Evolutionary conservation across 2,113 vertebrate genomes (phyloP).

Genomic region (Hippocampus mohnikei): DNA sequence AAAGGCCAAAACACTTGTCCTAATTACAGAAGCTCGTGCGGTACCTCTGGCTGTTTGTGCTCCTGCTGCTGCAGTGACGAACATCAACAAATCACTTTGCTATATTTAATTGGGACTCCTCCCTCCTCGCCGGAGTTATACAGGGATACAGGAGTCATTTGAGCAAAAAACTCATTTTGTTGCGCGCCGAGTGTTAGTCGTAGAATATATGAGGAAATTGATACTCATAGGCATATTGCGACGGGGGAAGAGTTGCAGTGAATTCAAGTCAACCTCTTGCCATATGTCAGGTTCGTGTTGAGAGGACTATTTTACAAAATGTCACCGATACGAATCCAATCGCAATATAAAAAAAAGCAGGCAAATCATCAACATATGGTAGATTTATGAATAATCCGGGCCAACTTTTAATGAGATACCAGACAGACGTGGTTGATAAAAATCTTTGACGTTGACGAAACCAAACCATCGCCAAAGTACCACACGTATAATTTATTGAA

Average conservation of each 20-base stretch:
- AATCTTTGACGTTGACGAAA: not conserved
- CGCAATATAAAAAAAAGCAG: not conserved
- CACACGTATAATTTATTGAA: too few species aligned
- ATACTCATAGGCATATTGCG: not conserved
- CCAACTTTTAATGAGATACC: not conserved
- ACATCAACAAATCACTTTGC: not conserved
- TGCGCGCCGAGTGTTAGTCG: not conserved
- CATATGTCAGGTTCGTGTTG: not conserved
- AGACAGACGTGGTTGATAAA: not conserved
- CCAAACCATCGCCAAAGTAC: too few species aligned
- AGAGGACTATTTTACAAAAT: not conserved
- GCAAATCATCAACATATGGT: not conserved
- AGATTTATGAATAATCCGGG: not conserved
- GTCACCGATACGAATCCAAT: not conserved
- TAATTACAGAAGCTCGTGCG: slow-evolving; percentile 7
- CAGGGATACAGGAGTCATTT: not conserved
- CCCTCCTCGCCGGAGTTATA: not conserved
- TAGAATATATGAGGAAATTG: not conserved
- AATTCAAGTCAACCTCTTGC: not conserved
- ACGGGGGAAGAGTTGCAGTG: not conserved
- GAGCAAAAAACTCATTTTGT: not conserved
- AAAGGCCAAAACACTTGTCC: slow-evolving; percentile 3
- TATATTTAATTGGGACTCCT: not conserved
- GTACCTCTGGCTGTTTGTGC: slow-evolving; percentile 24
- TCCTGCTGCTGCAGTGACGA: not conserved